These are phyloP conservation scores for Coleophora flavipennella DNA, from an alignment of 2,888 invertebrate genomes.

Conservation along the genomic window DNA sequence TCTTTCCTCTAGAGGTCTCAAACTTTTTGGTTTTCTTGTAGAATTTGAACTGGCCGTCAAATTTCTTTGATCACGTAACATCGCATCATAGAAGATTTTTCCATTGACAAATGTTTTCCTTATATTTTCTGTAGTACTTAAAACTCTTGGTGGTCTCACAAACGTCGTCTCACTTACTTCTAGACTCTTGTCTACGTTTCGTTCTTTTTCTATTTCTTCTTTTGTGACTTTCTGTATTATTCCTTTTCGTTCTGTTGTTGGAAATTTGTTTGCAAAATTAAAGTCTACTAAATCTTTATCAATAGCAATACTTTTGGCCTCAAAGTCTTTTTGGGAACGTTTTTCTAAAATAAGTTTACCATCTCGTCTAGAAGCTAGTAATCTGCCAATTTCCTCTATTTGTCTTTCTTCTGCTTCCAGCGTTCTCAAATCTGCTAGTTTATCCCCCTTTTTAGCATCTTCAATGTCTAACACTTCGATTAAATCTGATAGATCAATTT, in stretches of 20 bases:
- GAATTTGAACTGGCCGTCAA: constrained; percentile 17
- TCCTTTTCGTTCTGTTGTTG: constrained; percentile 47
- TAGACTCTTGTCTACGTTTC: constrained; percentile 44
- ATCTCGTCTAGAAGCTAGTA: constrained; percentile 51
- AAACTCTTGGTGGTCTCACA: constrained; percentile 53
- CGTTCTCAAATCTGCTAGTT: constrained; percentile 45
- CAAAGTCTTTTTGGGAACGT: constrained; percentile 53
- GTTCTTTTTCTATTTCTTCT: constrained; percentile 55
- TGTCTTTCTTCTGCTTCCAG: constrained; percentile 64
- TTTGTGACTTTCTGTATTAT: constrained; percentile 54
- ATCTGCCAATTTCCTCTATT: constrained; percentile 63
- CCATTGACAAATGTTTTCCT: constrained; percentile 61
- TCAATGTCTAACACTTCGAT: constrained; percentile 62
- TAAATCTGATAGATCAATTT: constrained; percentile 50
- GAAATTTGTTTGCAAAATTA: constrained; percentile 53
- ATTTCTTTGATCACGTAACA: constrained; percentile 52
- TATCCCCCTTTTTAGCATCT: constrained; percentile 47
- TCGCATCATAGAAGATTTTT: constrained; percentile 63
- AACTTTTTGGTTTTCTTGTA: constrained; percentile 21
- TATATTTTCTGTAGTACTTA: constrained; percentile 56
- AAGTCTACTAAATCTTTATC: constrained; percentile 50
- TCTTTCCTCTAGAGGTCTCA: constrained; percentile 31
- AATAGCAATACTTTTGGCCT: constrained; percentile 46
- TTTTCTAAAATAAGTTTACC: constrained; percentile 53
- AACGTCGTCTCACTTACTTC: constrained; percentile 64